Evolutionary conservation across 2,113 vertebrate species (phyloP).

Genomic region (Ginglymostoma cirratum): DNA sequence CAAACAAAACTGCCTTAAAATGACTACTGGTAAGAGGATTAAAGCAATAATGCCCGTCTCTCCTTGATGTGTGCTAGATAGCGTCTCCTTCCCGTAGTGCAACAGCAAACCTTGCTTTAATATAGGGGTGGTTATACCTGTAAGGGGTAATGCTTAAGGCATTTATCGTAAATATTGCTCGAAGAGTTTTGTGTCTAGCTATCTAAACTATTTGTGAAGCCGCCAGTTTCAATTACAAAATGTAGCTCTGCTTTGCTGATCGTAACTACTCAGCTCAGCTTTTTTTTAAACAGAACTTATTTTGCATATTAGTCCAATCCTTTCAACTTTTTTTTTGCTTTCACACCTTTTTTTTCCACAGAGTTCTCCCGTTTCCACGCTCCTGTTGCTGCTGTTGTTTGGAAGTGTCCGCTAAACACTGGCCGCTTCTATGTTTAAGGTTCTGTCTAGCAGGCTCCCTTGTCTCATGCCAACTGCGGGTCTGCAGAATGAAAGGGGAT

Average conservation of each 20-base stretch:
- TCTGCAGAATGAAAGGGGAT: slow-evolving; percentile 74
- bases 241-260: neutral
- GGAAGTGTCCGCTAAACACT: slow-evolving; percentile 19
- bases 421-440: slow-evolving; percentile 46
- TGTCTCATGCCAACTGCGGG: slow-evolving; percentile 56
- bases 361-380: slow-evolving; percentile 24
- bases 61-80: slow-evolving; percentile 79
- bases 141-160: neutral
- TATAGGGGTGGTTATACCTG: neutral
- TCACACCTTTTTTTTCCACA: slow-evolving; percentile 29
- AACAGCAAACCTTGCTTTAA: slow-evolving; percentile 14
- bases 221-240: neutral
- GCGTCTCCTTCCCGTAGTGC: slow-evolving; percentile 25
- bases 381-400: slow-evolving; percentile 27
- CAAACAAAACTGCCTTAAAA: slow-evolving; percentile 78
- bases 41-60: slow-evolving; percentile 98
- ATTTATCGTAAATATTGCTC: neutral
- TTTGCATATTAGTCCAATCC: neutral
- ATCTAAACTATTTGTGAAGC: neutral
- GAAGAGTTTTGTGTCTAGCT: neutral
- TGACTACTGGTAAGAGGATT: slow-evolving; percentile 98
- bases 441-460: slow-evolving; percentile 53
- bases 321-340: slow-evolving; percentile 22
- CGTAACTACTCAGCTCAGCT: neutral
- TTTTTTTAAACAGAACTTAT: neutral